Conservation (phyloP, 2,797 vertebrate genomes). For the Orientallactaga sibirica region DNA sequence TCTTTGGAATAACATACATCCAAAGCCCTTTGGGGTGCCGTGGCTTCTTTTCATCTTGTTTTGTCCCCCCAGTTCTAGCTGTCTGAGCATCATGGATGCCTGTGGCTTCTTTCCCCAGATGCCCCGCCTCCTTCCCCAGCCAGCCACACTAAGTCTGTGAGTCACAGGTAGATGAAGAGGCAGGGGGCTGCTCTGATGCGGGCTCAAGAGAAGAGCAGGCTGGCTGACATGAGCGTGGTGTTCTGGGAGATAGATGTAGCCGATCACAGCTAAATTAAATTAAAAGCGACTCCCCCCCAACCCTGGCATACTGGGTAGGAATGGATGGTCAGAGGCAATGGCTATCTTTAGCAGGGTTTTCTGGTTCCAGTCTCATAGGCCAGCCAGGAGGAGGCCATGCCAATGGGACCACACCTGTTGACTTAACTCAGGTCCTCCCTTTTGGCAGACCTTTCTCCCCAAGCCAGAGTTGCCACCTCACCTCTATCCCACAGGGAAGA, state of each 20-base stretch:
- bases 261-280: background rate
- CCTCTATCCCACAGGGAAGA: background rate
- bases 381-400: background rate
- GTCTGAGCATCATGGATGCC: background rate
- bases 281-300: background rate
- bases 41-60: background rate
- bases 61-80: background rate
- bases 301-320: no score
- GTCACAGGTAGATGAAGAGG: background rate
- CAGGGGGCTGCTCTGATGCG: background rate
- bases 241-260: background rate
- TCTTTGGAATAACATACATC: background rate
- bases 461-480: no score
- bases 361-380: background rate
- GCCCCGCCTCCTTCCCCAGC: background rate
- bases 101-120: background rate
- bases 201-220: background rate
- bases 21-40: accelerated
- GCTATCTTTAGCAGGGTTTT: background rate
- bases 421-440: background rate
- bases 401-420: no score
- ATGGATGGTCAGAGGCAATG: background rate
- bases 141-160: background rate
- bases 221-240: background rate
- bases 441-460: background rate